Conservation (phyloP, 2,888 invertebrate species). For the Apotomis capreana region DNA sequence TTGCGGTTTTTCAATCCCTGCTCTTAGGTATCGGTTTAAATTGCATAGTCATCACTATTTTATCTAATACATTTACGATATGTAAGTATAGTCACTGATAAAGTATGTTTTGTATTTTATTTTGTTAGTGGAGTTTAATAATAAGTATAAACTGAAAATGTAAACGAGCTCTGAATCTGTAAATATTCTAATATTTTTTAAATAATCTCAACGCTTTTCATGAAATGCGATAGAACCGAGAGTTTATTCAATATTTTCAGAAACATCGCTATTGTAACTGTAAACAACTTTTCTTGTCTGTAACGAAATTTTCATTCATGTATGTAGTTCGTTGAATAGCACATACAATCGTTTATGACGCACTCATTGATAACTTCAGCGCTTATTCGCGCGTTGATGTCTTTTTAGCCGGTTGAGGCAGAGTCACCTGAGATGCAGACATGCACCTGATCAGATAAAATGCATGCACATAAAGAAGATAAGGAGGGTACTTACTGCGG, state of each 20-base stretch:
- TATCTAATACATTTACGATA: not conserved
- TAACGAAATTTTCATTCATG: too few relatives aligned
- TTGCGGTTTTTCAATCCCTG: too few relatives aligned
- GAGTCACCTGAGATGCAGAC: not conserved
- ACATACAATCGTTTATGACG: not conserved
- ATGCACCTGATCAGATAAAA: not conserved
- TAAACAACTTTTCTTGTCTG: not conserved
- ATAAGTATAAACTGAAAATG: too few relatives aligned
- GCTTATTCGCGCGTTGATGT: conserved; percentile 56
- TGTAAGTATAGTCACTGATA: not conserved
- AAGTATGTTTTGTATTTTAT: not conserved
- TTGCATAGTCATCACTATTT: not conserved
- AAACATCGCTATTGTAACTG: not conserved
- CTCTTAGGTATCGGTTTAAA: not conserved
- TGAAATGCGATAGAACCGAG: too few relatives aligned
- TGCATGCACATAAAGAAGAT: conserved; percentile 30
- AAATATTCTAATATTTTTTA: too few relatives aligned
- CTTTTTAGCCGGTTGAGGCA: conserved; percentile 49
- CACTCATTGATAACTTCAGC: conserved; percentile 15
- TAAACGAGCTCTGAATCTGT: too few relatives aligned
- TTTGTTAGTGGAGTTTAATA: too few relatives aligned
- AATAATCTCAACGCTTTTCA: too few relatives aligned
- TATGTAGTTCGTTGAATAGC: too few relatives aligned
- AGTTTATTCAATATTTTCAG: not conserved
- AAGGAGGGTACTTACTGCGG: conserved; percentile 68